Base-by-base conservation (phyloP, 2,113 vertebrate genomes). In the Oenanthe melanoleuca region DNA sequence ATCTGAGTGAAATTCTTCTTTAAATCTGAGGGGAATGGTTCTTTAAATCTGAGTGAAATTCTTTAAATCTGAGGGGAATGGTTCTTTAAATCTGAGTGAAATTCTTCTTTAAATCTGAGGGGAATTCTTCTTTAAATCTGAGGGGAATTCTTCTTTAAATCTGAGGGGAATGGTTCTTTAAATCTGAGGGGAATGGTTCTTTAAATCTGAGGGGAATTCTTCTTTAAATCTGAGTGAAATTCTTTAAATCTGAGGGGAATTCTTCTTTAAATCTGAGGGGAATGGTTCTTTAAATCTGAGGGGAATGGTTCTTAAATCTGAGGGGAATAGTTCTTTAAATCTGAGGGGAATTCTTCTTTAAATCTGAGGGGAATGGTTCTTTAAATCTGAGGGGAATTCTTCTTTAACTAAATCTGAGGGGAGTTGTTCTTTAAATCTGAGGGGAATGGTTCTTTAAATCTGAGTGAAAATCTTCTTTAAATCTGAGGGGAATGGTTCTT, bases 351-450 rank as follows among this genome's bases (percentile, higher is more conserved):
- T 26, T 0, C 1, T 33, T 42, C 29, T 3, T 25, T 25, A 17
- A 71, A 33, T 24, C 15, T 53, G 21, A 24, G 2, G 28, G 28
- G 19, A 53, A 25, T 10, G 0, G 0, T 44, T 56, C 23, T 2
- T 44, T 15, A 45, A 45, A 23, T 47, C 47, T 72, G 23, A 8
- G 6, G 16, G 8, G 19, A 53, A 0, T 53, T 31, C 34, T 37
- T 40, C n/a, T n/a, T n/a, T n/a, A n/a, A n/a, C n/a, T 14, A 22
- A 47, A 22, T 47, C 45, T 72, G 22, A 8, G 6, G 22, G 8
- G 37, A 40, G 25, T 19, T 0, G 0, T 53, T 33, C 37, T 3
- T 31, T 17, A 9, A 31, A 13, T 38, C 5, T 40, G 21, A n/a
- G 22, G 7, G 23, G 42, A 65, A 17, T 65, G 7, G 34, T 37